A percentile compares a stretch with the other conserved stretches of the same genome.
Evolutionary conservation across 2,888 invertebrate species (phyloP).

Genomic region (Helicoverpa assulta): DNA sequence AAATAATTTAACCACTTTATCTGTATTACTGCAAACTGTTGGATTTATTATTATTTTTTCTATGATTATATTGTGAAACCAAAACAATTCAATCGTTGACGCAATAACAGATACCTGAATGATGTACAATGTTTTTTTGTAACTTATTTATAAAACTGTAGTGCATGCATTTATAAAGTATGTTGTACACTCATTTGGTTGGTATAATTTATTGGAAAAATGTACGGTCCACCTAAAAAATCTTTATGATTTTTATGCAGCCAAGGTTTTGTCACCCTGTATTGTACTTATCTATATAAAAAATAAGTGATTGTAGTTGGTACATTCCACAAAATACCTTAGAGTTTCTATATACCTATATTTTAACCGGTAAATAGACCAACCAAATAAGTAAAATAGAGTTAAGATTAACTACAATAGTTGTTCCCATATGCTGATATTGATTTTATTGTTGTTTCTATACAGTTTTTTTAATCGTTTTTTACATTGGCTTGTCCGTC

Average conservation of each 20-base stretch:
- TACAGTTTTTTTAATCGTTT: slow-evolving; percentile 43
- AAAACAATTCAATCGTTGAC: slow-evolving; percentile 71
- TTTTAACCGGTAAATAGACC: slow-evolving; percentile 43
- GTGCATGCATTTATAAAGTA: slow-evolving; percentile 60
- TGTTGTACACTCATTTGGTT: slow-evolving; percentile 40
- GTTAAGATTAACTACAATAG: slow-evolving; percentile 51
- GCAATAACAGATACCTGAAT: slow-evolving; percentile 82
- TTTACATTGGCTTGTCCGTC: slow-evolving; percentile 84
- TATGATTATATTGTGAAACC: slow-evolving; percentile 65
- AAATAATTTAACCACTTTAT: slow-evolving; percentile 58
- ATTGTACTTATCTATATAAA: background rate
- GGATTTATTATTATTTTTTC: slow-evolving; percentile 51
- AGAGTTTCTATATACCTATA: background rate
- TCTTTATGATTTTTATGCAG: background rate
- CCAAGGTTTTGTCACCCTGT: background rate
- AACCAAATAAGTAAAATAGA: slow-evolving; percentile 49
- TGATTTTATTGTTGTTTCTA: slow-evolving; percentile 49
- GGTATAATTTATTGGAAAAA: slow-evolving; percentile 46
- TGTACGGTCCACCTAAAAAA: background rate
- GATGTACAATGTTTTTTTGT: slow-evolving; percentile 79
- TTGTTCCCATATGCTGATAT: slow-evolving; percentile 47
- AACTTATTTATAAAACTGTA: slow-evolving; percentile 66
- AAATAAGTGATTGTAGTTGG: background rate
- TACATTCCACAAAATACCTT: background rate
- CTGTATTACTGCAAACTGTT: slow-evolving; percentile 55